These are phyloP conservation scores for Patella depressa DNA, from an alignment of 2,888 invertebrate species.

Conservation along the genomic window DNA sequence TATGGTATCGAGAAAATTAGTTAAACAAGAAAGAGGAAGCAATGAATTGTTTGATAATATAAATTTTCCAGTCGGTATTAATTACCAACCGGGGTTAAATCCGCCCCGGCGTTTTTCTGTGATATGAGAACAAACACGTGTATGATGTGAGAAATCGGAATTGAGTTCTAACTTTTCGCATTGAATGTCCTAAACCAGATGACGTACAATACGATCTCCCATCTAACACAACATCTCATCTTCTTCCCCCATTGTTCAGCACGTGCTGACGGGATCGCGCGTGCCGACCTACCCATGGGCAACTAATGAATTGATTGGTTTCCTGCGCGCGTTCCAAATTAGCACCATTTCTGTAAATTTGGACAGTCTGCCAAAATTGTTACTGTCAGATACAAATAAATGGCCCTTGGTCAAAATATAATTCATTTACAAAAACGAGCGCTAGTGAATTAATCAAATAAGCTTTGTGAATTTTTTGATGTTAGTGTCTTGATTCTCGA, in stretches of 20 bases:
- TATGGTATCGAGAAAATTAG: no score
- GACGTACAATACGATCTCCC: not conserved
- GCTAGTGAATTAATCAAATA: not conserved
- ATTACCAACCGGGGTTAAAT: no score
- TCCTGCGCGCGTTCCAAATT: not conserved
- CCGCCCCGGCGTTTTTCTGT: no score
- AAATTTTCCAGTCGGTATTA: no score
- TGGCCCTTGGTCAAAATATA: not conserved
- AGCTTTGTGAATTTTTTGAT: slow-evolving; percentile 5
- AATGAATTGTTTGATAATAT: no score
- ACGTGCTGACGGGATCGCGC: slow-evolving; percentile 2
- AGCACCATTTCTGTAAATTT: not conserved
- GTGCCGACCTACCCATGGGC: not conserved
- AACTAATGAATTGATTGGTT: slow-evolving; percentile 7
- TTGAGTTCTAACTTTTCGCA: not conserved
- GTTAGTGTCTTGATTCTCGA: not conserved
- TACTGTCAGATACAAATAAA: slow-evolving; percentile 4
- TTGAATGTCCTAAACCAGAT: not conserved
- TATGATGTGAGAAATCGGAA: no score
- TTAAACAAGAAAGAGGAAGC: no score
- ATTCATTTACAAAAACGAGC: slow-evolving; percentile 3
- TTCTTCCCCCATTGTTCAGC: not conserved
- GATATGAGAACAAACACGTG: no score
- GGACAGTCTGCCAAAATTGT: slow-evolving; percentile 1
- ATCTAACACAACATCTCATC: not conserved